Conservation (phyloP, 1,140 invertebrate species). For the Macrobrachium rosenbergii region DNA sequence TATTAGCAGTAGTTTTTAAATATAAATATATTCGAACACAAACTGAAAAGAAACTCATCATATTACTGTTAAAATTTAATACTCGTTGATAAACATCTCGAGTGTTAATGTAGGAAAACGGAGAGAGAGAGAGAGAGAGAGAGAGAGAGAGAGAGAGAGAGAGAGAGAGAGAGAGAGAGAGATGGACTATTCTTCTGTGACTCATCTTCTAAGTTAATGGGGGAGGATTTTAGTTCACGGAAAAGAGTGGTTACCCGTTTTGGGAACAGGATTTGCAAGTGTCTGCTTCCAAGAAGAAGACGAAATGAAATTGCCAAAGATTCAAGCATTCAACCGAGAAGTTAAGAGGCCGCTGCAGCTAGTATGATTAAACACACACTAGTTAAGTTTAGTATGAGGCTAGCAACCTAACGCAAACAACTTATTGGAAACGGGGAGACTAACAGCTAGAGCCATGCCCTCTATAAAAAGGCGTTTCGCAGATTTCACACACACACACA, state of each 20-base stretch:
- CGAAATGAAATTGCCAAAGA: no score
- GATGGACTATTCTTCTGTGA: background rate
- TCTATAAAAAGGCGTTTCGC: background rate
- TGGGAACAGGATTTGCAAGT: background rate
- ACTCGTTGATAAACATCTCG: background rate
- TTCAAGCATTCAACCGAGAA: no score
- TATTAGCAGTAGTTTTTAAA: background rate
- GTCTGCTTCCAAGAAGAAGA: no score
- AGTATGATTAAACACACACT: no score
- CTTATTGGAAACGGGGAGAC: no score
- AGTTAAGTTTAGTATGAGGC: no score
- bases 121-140: background rate
- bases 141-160: conserved; percentile 1
- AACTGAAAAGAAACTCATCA: no score
- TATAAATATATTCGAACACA: background rate
- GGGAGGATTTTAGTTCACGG: no score
- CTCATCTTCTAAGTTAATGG: background rate
- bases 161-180: background rate
- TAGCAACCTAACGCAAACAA: no score
- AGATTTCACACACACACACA: background rate
- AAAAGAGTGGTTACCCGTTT: no score
- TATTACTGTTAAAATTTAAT: background rate
- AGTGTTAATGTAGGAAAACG: background rate
- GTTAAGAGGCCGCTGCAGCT: background rate
- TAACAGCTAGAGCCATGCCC: background rate